These are phyloP conservation scores for Phataginus tricuspis DNA, from an alignment of 2,797 vertebrate species.

Conservation along the genomic window DNA sequence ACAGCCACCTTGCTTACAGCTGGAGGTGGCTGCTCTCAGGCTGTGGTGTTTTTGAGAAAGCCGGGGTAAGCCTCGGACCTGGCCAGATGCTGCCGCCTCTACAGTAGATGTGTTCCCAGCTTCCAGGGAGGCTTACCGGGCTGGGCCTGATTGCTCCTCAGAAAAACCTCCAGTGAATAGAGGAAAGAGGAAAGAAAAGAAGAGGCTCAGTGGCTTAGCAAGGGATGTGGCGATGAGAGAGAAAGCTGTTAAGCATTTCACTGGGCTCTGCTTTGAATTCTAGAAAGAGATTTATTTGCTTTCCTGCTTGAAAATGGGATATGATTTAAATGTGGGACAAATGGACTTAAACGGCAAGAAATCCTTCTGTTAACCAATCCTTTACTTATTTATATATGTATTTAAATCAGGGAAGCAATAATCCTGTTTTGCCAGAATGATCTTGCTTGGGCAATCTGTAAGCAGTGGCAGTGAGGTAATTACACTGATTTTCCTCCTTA, in stretches of 20 bases:
- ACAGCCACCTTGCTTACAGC: background rate
- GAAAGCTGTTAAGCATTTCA: background rate
- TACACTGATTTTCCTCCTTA: background rate
- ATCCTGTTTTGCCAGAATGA: constrained; percentile 50
- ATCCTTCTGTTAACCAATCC: background rate
- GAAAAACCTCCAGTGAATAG: background rate
- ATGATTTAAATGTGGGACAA: background rate
- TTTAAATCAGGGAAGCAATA: constrained; percentile 19
- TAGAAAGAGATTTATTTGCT: constrained; percentile 35
- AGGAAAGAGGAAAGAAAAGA: background rate
- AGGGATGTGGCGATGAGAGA: background rate
- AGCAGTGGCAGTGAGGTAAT: constrained; percentile 10
- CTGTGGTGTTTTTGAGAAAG: background rate
- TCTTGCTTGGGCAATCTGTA: constrained; percentile 55
- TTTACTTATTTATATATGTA: background rate
- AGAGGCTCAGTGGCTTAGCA: background rate
- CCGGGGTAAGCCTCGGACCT: background rate
- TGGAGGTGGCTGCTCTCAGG: background rate
- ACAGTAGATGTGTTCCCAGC: background rate
- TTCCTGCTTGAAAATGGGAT: constrained; percentile 21
- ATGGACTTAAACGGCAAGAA: background rate
- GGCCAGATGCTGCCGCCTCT: background rate
- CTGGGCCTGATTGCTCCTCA: background rate
- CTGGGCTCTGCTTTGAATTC: background rate
- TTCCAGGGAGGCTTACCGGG: background rate